These are phyloP conservation scores for Leptosomus discolor DNA, from an alignment of 2,113 vertebrate genomes.

Conservation along the genomic window DNA sequence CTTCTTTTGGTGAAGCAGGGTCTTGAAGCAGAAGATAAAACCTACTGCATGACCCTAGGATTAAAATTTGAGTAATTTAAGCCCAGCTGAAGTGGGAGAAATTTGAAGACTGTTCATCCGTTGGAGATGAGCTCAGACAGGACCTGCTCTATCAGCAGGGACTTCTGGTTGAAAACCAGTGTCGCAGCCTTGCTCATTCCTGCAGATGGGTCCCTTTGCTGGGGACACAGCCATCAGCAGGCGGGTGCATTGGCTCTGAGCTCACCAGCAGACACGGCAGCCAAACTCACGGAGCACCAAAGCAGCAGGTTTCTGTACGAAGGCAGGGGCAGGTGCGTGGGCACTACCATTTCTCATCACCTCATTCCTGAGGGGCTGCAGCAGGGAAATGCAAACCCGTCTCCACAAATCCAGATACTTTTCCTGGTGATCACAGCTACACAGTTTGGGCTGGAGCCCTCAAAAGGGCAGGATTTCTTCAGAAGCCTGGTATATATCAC, in stretches of 20 bases:
- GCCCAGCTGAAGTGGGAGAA: neutral
- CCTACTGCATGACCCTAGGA: neutral
- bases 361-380: rapidly evolving
- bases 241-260: rapidly evolving
- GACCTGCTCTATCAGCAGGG: neutral
- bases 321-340: too few relatives aligned
- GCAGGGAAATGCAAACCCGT: neutral
- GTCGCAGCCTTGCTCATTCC: rapidly evolving
- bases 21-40: neutral
- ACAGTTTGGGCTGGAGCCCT: neutral
- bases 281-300: rapidly evolving
- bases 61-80: neutral
- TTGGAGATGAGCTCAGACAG: neutral
- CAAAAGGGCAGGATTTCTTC: neutral
- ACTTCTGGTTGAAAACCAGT: neutral
- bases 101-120: neutral
- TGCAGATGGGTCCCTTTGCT: neutral
- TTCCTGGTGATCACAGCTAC: neutral
- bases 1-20: neutral
- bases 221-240: neutral
- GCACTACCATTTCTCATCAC: neutral
- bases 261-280: neutral
- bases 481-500: neutral
- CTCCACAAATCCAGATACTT: neutral
- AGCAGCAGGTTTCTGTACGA: rapidly evolving